These are phyloP conservation scores for Muscicapa striata DNA, from an alignment of 2,797 vertebrate genomes.

Conservation along the genomic window DNA sequence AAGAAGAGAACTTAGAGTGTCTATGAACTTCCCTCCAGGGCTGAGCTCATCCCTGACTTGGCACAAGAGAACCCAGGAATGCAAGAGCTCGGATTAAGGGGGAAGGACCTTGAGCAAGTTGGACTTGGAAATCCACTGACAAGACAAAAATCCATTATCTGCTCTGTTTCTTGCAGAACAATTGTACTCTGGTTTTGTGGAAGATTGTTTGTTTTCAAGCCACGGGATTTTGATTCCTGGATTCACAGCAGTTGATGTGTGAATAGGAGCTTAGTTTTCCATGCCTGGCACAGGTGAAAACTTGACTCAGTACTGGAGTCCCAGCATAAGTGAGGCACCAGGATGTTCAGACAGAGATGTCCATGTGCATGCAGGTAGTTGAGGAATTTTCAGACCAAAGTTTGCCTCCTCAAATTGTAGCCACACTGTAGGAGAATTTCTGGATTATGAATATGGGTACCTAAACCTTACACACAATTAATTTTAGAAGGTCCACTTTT, in stretches of 20 bases:
- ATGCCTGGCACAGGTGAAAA: not conserved
- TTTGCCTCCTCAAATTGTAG: not conserved
- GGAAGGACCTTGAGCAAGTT: not conserved
- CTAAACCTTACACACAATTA: not conserved
- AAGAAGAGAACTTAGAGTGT: not conserved
- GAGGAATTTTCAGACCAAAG: not conserved
- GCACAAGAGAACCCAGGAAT: not conserved
- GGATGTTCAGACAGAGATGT: not conserved
- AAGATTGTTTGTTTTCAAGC: not conserved
- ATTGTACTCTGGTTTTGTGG: accelerated
- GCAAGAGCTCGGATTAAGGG: accelerated
- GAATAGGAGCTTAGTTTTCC: not conserved
- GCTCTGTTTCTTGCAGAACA: not conserved
- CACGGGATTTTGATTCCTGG: not conserved
- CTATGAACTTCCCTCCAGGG: not conserved
- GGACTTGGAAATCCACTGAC: not conserved
- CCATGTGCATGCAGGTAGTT: no score
- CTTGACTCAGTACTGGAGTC: not conserved
- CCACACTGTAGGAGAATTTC: not conserved
- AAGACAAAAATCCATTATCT: not conserved
- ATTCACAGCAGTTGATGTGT: not conserved
- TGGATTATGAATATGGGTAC: not conserved
- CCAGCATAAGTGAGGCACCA: not conserved
- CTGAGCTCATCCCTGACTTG: not conserved
- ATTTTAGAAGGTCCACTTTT: accelerated